A percentile compares a stretch with the other conserved stretches of the same genome.
These are phyloP conservation scores for Coenobita brevimanus DNA, from an alignment of 1,140 invertebrate species.

Conservation along the genomic window DNA sequence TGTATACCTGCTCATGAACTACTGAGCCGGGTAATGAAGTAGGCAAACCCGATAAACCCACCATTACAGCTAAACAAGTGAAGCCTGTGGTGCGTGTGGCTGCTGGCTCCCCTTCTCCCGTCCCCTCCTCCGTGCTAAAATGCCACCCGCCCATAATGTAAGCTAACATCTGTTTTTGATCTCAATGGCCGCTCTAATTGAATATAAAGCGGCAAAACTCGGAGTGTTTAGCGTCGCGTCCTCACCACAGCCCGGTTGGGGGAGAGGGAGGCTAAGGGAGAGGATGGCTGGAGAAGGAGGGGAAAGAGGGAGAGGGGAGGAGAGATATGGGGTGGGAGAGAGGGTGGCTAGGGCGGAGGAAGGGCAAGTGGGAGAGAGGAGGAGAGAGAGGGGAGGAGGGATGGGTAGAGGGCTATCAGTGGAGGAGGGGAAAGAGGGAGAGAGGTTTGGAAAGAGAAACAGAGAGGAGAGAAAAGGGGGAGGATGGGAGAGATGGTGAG, in stretches of 20 bases:
- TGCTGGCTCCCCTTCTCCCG: not conserved
- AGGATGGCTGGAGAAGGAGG: not conserved
- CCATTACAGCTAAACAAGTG: not conserved
- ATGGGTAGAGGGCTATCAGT: not conserved
- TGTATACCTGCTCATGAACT: too few relatives aligned
- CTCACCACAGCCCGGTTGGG: slow-evolving; percentile 5
- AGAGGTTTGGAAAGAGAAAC: not conserved
- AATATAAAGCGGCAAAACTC: slow-evolving; percentile 64
- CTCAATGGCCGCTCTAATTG: slow-evolving; percentile 62
- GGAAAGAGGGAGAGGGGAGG: not conserved
- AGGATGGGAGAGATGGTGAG: not conserved
- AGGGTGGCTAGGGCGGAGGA: not conserved
- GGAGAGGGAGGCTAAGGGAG: not conserved
- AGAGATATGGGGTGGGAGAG: not conserved
- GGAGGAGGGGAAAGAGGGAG: not conserved
- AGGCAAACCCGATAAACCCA: too few relatives aligned
- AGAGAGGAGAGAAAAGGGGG: not conserved
- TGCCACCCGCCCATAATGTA: slow-evolving; percentile 44
- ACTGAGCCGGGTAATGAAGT: too few relatives aligned
- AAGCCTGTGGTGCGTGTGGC: not conserved
- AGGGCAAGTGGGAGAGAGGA: not conserved
- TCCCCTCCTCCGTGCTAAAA: slow-evolving; percentile 34
- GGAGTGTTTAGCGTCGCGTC: slow-evolving; percentile 57
- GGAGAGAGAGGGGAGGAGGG: not conserved
- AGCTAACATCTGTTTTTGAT: slow-evolving; percentile 60